A percentile compares a stretch with the other conserved stretches of the same genome.
These are phyloP conservation scores for Parasteatoda lunata DNA, from an alignment of 2,888 invertebrate genomes.

Conservation along the genomic window DNA sequence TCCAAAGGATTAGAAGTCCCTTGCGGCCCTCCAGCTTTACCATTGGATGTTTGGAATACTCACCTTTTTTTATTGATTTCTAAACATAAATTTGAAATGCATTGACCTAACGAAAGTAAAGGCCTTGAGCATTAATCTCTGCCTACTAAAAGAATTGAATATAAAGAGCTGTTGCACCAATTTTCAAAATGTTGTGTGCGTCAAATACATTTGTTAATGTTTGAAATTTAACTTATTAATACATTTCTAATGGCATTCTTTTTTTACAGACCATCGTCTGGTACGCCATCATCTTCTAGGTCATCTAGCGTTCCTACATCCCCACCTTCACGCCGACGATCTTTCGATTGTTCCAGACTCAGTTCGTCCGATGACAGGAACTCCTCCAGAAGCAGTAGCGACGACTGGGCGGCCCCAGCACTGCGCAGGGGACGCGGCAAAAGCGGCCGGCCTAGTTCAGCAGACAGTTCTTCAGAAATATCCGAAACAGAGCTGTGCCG, in stretches of 20 bases:
- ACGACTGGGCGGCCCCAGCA: constrained; percentile 26
- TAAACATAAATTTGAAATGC: no score
- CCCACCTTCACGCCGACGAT: constrained; percentile 59
- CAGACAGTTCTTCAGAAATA: constrained; percentile 65
- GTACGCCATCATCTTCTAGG: constrained; percentile 58
- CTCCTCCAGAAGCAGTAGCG: constrained; percentile 34
- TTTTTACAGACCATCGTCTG: constrained; percentile 47
- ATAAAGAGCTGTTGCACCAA: no score
- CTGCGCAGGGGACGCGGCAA: constrained; percentile 30
- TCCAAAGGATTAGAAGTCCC: no score
- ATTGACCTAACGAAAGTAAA: no score
- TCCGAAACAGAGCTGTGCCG: constrained; percentile 57
- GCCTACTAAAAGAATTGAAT: no score
- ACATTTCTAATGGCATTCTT: not conserved
- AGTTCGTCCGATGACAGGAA: constrained; percentile 19
- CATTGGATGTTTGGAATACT: no score
- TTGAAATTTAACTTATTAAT: no score
- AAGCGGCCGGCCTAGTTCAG: constrained; percentile 47
- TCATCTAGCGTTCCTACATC: constrained; percentile 66
- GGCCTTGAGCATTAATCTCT: no score
- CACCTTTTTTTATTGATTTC: no score
- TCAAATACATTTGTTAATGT: no score
- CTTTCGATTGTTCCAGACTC: constrained; percentile 45
- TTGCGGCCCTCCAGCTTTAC: no score
- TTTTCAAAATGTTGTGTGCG: no score